phyloP scores from a whole-genome alignment of 2,113 vertebrate species.

The Danio rerio region GRCz12tu NC_133189.1:50436001-50436500 shows the following conservation, averaged over 20 bases:
- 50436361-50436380: neutral
- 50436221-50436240: neutral
- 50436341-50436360: neutral
- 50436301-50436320: neutral
- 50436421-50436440: neutral
- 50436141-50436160: neutral
- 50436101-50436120: constrained; percentile 30
- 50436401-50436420: neutral
- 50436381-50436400: neutral
- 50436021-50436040: constrained; percentile 11
- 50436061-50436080: constrained; percentile 30
- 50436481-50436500: neutral
- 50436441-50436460: too few relatives aligned
- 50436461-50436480: too few relatives aligned
- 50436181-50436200: constrained; percentile 26
- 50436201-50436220: neutral
- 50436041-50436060: constrained; percentile 17
- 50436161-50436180: constrained; percentile 12
- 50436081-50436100: constrained; percentile 37
- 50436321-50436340: neutral
- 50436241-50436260: neutral
- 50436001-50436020: constrained; percentile 8
- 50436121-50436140: constrained; percentile 15
- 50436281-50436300: constrained; percentile 4
- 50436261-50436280: neutral